Percentiles rank a stretch among this genome's conserved stretches.
phyloP scores from a whole-genome alignment of 2,888 invertebrate species.

The Homarus gammarus region DNA sequence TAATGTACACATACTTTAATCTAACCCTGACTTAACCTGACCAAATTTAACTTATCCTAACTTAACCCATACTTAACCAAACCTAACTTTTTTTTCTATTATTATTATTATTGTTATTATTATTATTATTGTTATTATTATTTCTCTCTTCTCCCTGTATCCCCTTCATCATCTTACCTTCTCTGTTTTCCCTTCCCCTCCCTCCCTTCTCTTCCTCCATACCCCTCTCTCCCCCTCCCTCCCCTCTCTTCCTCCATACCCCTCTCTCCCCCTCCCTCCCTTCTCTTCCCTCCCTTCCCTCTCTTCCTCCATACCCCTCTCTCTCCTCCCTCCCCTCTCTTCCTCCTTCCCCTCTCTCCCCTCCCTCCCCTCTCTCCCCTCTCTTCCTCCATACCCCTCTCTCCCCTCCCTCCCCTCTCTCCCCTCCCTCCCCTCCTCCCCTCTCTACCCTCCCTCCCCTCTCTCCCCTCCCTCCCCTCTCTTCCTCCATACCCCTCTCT shows the following conservation, averaged over 20 bases:
- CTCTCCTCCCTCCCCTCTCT: neutral
- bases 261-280: neutral
- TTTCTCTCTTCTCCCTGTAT: conserved; percentile 3
- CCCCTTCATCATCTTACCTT: neutral
- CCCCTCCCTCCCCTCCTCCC: neutral
- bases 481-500: neutral
- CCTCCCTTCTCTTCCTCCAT: neutral
- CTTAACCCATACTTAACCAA: too few relatives aligned
- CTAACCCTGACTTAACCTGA: too few relatives aligned
- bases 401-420: neutral
- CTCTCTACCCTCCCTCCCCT: neutral
- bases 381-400: too few relatives aligned
- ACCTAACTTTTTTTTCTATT: too few relatives aligned
- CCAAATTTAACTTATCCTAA: too few relatives aligned
- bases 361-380: neutral
- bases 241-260: neutral
- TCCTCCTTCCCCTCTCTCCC: neutral
- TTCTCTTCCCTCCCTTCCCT: neutral
- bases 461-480: neutral
- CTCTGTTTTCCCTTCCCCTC: neutral
- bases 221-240: neutral
- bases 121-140: too few relatives aligned
- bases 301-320: neutral
- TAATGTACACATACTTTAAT: too few relatives aligned
- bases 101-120: too few relatives aligned